These are phyloP conservation scores for Limosa lapponica DNA, from an alignment of 2,797 vertebrate species.

Conservation along the genomic window DNA sequence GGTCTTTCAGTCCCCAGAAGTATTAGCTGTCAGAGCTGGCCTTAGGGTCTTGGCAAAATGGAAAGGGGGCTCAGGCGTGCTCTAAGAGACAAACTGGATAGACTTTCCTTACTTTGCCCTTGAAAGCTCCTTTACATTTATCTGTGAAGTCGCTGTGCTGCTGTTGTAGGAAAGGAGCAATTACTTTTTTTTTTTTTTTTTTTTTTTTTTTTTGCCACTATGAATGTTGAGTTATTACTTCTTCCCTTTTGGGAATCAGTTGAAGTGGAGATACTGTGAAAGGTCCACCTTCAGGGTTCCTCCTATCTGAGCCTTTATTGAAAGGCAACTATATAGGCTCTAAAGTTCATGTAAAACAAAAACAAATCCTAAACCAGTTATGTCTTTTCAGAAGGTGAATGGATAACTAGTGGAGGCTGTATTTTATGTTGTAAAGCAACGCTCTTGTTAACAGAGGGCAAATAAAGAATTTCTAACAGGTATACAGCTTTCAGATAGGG, in stretches of 20 bases:
- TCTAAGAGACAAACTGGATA: neutral
- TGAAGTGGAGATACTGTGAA: neutral
- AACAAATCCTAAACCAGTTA: neutral
- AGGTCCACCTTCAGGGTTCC: neutral
- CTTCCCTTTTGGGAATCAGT: neutral
- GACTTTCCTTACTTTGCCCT: neutral
- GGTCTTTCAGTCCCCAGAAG: neutral
- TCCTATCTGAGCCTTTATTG: fast-evolving
- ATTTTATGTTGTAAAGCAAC: neutral
- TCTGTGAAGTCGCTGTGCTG: neutral
- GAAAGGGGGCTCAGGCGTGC: neutral
- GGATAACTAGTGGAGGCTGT: neutral
- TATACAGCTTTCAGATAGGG: neutral
- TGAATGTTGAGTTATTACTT: neutral
- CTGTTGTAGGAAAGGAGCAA: neutral
- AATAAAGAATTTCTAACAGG: neutral
- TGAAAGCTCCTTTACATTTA: neutral
- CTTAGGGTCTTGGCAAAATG: neutral
- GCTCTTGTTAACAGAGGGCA: neutral
- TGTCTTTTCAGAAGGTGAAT: neutral
- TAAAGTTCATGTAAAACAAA: neutral
- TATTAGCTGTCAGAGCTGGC: neutral
- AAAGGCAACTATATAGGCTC: neutral
- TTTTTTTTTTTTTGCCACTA: neutral
- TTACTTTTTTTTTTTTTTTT: neutral